Conservation (phyloP, 35 echinoderm and acorn worm species). For the Heliocidaris erythrogramma region DNA sequence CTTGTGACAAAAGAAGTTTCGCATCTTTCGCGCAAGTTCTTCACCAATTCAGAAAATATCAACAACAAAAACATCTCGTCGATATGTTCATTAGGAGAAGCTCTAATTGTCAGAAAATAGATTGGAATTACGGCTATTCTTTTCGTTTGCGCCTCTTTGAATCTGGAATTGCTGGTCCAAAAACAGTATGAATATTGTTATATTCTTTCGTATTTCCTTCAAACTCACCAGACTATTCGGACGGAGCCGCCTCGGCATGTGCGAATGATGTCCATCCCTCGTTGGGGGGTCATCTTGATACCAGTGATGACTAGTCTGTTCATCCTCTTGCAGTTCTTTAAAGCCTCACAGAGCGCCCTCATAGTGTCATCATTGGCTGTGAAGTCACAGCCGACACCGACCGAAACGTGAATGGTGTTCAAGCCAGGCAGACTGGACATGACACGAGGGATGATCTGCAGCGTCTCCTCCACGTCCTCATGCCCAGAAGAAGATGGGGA, state of each 20-base stretch:
- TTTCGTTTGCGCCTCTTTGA: too few relatives aligned
- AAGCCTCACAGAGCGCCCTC: background rate
- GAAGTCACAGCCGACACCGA: conserved; percentile 30
- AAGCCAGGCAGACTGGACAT: background rate
- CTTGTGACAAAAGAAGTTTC: too few relatives aligned
- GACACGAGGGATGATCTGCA: background rate
- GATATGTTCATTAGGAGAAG: too few relatives aligned
- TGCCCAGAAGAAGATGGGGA: background rate
- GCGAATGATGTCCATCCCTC: background rate
- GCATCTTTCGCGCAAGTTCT: too few relatives aligned
- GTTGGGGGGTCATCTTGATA: background rate
- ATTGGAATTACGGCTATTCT: too few relatives aligned
- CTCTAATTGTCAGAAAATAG: too few relatives aligned
- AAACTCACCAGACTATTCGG: background rate
- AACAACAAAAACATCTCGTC: too few relatives aligned
- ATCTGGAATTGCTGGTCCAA: too few relatives aligned
- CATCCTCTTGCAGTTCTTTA: background rate
- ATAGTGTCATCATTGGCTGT: background rate
- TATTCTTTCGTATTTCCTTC: background rate
- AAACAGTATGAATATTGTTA: too few relatives aligned
- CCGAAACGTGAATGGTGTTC: conserved; percentile 26
- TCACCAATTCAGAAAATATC: too few relatives aligned
- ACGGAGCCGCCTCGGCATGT: background rate
- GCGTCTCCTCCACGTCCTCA: background rate
- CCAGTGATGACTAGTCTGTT: background rate